Conservation (phyloP, 2,113 vertebrate genomes). For the Albula goreensis region DNA sequence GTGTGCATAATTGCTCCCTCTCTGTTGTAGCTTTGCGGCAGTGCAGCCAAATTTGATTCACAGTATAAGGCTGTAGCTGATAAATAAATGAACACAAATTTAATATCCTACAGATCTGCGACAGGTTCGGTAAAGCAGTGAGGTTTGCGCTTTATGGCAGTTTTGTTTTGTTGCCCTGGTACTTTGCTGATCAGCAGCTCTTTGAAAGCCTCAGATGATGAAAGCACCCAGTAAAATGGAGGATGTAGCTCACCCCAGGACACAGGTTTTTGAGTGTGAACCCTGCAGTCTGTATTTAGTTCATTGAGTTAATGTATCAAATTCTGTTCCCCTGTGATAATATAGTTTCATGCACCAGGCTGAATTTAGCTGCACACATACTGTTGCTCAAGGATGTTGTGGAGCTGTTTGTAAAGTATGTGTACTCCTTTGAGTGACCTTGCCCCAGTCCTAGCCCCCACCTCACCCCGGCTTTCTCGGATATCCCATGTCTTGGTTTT, state of each 20-base stretch:
- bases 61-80: background rate
- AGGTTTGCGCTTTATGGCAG: too few relatives aligned
- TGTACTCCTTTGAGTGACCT: background rate
- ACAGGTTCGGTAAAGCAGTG: too few relatives aligned
- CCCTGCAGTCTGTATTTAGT: background rate
- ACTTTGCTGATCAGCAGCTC: background rate
- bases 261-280: background rate
- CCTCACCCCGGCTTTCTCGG: background rate
- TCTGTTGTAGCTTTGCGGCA: background rate
- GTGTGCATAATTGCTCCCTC: background rate
- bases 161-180: background rate
- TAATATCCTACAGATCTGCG: too few relatives aligned
- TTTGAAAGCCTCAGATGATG: background rate
- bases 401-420: background rate
- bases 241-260: too few relatives aligned
- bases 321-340: background rate
- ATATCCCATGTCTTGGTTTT: constrained; percentile 10
- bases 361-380: background rate
- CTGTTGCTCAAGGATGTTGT: background rate
- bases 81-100: background rate
- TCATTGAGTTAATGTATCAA: background rate
- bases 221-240: background rate
- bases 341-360: background rate
- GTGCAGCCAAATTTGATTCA: background rate
- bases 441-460: background rate